These are phyloP conservation scores for Rhipidura dahli DNA, from an alignment of 2,113 vertebrate species.

Conservation along the genomic window DNA sequence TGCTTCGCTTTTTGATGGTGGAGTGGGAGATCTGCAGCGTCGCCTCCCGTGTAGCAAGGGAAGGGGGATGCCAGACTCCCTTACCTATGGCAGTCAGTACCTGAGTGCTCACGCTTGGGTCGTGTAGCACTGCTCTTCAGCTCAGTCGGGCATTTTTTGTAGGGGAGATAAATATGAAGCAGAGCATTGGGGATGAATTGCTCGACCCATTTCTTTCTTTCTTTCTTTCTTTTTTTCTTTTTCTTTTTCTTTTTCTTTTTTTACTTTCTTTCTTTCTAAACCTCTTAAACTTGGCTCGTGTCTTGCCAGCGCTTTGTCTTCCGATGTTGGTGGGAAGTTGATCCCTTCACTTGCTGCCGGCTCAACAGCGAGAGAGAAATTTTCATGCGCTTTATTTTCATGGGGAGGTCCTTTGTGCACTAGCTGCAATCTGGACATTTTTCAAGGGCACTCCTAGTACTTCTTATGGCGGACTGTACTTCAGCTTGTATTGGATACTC, in stretches of 20 bases:
- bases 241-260: no score
- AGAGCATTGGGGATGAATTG: neutral
- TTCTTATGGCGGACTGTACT: constrained; percentile 22
- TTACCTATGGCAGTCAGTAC: neutral
- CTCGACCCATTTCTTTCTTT: neutral
- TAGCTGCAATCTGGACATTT: constrained; percentile 41
- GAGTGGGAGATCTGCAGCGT: neutral
- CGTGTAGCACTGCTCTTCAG: neutral
- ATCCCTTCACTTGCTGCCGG: neutral
- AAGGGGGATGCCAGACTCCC: neutral
- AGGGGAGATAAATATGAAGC: neutral
- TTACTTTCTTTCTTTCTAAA: neutral
- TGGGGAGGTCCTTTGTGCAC: neutral
- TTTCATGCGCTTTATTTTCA: neutral
- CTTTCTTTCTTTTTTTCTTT: rapidly evolving
- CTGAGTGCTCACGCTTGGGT: neutral
- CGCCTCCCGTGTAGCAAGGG: neutral
- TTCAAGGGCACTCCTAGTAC: constrained; percentile 28
- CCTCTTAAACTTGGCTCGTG: neutral
- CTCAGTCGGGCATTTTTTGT: neutral
- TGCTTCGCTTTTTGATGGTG: neutral
- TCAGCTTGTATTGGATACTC: neutral
- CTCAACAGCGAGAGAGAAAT: neutral
- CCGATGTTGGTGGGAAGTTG: neutral
- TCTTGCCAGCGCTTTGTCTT: neutral